Conservation (phyloP, 2,113 vertebrate species). For the Labrus mixtus region DNA sequence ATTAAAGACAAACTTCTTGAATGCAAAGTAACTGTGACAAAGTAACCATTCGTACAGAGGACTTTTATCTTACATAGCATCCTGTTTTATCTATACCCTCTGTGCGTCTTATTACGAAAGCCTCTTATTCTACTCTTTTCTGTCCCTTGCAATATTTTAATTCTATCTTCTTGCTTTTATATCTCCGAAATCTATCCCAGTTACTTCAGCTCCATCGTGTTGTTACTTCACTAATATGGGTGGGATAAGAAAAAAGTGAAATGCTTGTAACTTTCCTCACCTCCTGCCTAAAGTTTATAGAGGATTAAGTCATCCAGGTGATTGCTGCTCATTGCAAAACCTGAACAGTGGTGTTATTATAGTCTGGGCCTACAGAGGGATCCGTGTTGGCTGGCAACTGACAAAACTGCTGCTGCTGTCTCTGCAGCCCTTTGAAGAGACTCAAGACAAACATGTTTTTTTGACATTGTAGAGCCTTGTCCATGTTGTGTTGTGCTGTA, state of each 20-base stretch:
- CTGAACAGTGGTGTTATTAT: conserved; percentile 40
- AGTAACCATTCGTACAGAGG: conserved; percentile 1
- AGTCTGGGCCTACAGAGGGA: conserved; percentile 28
- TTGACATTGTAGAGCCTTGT: background rate
- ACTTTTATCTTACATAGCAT: background rate
- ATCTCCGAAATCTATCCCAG: too few species aligned
- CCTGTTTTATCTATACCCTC: background rate
- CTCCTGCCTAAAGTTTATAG: background rate
- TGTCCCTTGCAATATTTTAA: background rate
- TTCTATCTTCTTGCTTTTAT: background rate
- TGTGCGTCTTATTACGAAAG: background rate
- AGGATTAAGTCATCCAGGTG: conserved; percentile 51
- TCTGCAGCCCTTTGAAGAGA: conserved; percentile 19
- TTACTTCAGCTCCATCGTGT: background rate
- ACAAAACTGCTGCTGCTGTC: conserved; percentile 20
- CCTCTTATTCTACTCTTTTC: background rate
- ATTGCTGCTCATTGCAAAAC: conserved; percentile 43
- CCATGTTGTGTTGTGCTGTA: background rate
- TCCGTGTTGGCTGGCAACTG: background rate
- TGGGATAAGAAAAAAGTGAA: conserved; percentile 19
- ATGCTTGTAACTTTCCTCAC: conserved; percentile 14
- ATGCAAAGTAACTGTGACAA: conserved; percentile 20
- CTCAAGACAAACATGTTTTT: background rate
- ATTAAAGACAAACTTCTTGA: conserved; percentile 6
- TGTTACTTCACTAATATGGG: background rate